Base-by-base conservation (phyloP, 2,113 vertebrate species). In the Fulica atra region DNA sequence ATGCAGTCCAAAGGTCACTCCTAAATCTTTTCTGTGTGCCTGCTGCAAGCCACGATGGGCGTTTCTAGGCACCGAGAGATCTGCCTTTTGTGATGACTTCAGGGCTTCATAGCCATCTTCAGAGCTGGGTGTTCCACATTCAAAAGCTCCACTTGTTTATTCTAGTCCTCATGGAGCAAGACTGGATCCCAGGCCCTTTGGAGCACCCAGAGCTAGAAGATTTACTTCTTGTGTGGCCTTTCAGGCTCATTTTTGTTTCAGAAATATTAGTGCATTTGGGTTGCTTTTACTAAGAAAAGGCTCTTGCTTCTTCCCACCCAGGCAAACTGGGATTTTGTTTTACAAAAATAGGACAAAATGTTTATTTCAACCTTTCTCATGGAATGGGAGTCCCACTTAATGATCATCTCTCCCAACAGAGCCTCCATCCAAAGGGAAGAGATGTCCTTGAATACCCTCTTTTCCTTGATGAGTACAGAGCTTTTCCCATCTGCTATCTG, bases 381-480 rank as follows among this genome's bases (percentile, higher is more conserved):
- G 57, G 84, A 89, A 70, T 2, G 0, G 29, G 89, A 82, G 70
- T n/a, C 63, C 78, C 38, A 33, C 63, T 93, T 85, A 46, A 50
- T 42, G n/a, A 89, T 54, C 59, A 53, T 25, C 23, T 56, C 71
- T 66, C 33, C 87, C 63, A 91, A 6, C 11, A 80, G 9, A 87
- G 70, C 44, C 50, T 87, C 50, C 54, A 16, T 21, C 65, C 44
- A 70, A 82, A 66, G 59, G 54, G 28, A 84, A 74, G 81, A 54
- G 78, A 54, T 65, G 81, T 91, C 95, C 94, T 93, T 59, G 59
- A 95, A 88, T 94, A 70, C 53, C 79, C 94, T 87, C 63, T 46
- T 81, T 51, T 82, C 40, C 81, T 91, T 92, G 86, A 59, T 33
- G 78, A 95, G 59, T 2, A 29, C 40, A 80, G 74, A 91, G 79